phyloP scores from a whole-genome alignment of 2,113 vertebrate genomes.

The Pachyramphus minor region DNA sequence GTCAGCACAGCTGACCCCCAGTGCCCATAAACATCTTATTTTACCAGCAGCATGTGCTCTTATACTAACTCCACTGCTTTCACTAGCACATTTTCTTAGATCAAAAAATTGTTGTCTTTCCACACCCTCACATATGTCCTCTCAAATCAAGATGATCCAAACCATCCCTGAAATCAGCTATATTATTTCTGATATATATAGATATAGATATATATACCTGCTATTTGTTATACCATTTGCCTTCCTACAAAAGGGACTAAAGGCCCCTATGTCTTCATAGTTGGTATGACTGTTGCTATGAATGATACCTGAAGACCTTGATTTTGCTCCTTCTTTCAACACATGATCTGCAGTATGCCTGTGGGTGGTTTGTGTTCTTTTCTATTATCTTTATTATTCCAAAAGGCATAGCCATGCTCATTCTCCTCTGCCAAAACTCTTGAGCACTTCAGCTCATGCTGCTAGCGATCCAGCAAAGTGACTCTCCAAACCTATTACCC shows the following conservation, averaged over 20 bases:
- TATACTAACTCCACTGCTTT: not conserved
- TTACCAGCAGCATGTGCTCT: not conserved
- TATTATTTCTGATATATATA: not conserved
- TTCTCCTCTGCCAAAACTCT: not conserved
- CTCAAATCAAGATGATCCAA: not conserved
- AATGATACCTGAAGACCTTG: not conserved
- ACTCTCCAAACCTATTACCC: not conserved
- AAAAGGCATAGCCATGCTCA: not conserved
- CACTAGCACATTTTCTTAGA: constrained; percentile 23
- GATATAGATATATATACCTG: not conserved
- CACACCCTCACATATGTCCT: not conserved
- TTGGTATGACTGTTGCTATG: not conserved
- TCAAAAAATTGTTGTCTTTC: constrained; percentile 18
- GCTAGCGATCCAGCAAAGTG: not conserved
- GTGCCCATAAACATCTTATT: not conserved
- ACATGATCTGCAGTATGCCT: not conserved
- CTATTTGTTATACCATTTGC: not conserved
- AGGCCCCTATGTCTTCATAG: not conserved
- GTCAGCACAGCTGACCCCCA: constrained; percentile 11
- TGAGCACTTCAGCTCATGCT: not conserved
- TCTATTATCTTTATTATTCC: not conserved
- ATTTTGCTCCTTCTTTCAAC: not conserved
- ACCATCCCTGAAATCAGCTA: not conserved
- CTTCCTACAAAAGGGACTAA: not conserved
- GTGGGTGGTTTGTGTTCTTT: not conserved